Base-by-base conservation (phyloP, 2,888 invertebrate species). In the Drosophila formosana region DNA sequence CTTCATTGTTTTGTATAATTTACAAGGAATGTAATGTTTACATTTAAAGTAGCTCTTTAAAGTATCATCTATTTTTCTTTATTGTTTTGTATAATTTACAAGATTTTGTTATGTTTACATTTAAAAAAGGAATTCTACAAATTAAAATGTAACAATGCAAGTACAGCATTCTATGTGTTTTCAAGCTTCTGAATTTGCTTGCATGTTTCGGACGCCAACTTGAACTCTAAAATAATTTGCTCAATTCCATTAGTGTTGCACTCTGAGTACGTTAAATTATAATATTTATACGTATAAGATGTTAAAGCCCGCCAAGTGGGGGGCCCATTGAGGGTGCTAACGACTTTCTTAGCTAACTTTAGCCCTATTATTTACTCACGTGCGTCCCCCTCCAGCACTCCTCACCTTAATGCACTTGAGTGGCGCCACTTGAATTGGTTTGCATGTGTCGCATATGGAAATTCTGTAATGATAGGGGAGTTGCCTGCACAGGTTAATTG, bases 371-470 rank as follows among this genome's bases (percentile, higher is more conserved):
- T 62, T 55, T 55, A 55, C 39, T 26, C 41, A 47, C 55, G 28
- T 39, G 8, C 32, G 28, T 8, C 26, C 25, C 43, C 13, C 18
- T 13, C 18, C 28, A 18, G 23, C n/a, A n/a, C n/a, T n/a, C n/a
- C n/a, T n/a, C n/a, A n/a, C n/a, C n/a, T 18, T 37, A 4, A 26
- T 49, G 39, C 41, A 18, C 34, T 47, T 55, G 26, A 47, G 51
- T 46, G 57, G 63, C 62, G 57, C 62, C 63, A 67, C 56, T 63
- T 51, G 46, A 63, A 61, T 53, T 43, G 43, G 23, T 52, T 79
- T 72, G 79, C 82, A 82, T 79, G 82, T 82, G 82, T 76, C 63
- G 71, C 66, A 78, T 75, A 81, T 82, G 80, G 70, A 85, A 80
- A 78, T 75, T 75, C 68, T 58, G 55, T 85, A 82, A 84, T 84